phyloP scores from a whole-genome alignment of 2,888 invertebrate species.

The Unio pictorum region DNA sequence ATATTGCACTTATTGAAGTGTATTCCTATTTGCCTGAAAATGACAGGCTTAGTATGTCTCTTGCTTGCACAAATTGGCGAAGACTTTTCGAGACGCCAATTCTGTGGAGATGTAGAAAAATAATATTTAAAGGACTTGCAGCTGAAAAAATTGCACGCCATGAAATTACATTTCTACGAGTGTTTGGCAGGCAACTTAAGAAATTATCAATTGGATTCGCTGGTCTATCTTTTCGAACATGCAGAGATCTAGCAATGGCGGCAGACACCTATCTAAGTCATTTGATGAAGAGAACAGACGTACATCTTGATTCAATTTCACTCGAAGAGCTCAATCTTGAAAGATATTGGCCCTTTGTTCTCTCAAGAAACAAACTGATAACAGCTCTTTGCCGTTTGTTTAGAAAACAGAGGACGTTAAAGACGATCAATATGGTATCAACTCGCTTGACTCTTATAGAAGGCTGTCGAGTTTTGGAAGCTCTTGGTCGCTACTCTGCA shows the following conservation, averaged over 20 bases:
- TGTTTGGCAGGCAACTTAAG: slow-evolving; percentile 33
- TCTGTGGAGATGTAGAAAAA: slow-evolving; percentile 47
- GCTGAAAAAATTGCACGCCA: slow-evolving; percentile 23
- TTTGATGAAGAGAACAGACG: slow-evolving; percentile 20
- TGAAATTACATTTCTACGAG: slow-evolving; percentile 33
- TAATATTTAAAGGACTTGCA: slow-evolving; percentile 20
- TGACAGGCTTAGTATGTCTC: slow-evolving; percentile 39
- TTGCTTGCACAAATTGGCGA: slow-evolving; percentile 50
- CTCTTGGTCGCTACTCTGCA: slow-evolving; percentile 29
- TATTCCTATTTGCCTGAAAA: slow-evolving; percentile 34
- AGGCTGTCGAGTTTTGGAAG: slow-evolving; percentile 40
- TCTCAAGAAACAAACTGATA: slow-evolving; percentile 34
- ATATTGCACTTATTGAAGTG: slow-evolving; percentile 40
- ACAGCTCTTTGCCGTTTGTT: slow-evolving; percentile 37
- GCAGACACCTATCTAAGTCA: slow-evolving; percentile 26
- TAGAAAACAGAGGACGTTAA: slow-evolving; percentile 29
- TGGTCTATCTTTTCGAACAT: slow-evolving; percentile 29
- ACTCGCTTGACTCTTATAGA: slow-evolving; percentile 34
- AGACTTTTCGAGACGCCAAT: slow-evolving; percentile 36
- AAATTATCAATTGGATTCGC: slow-evolving; percentile 32
- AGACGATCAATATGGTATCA: slow-evolving; percentile 28
- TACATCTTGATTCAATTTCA: slow-evolving; percentile 26
- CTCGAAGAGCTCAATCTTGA: slow-evolving; percentile 36
- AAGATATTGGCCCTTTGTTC: slow-evolving; percentile 39
- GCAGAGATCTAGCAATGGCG: slow-evolving; percentile 34